Evolutionary conservation across 2,797 vertebrate genomes (phyloP).

Genomic region (Gouania willdenowi): DNA sequence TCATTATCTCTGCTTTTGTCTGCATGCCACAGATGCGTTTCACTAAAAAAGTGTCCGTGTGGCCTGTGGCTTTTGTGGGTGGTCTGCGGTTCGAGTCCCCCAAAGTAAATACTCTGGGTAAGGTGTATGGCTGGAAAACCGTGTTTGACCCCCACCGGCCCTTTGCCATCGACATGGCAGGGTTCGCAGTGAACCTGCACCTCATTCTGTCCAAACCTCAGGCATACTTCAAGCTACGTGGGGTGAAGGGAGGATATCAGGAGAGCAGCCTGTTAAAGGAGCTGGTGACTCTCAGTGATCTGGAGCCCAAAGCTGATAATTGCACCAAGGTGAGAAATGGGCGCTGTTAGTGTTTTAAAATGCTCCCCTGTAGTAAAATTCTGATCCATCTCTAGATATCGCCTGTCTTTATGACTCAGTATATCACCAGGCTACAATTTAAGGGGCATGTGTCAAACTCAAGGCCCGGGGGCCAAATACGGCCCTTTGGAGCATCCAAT

Average conservation of each 20-base stretch:
- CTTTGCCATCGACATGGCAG: conserved; percentile 91
- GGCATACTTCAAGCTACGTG: conserved; percentile 85
- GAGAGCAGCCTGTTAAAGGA: conserved; percentile 86
- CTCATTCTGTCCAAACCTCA: conserved; percentile 83
- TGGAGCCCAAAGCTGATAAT: conserved; percentile 89
- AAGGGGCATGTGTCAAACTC: too few species aligned
- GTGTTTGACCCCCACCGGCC: conserved; percentile 86
- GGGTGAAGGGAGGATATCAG: conserved; percentile 87
- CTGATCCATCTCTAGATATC: too few species aligned
- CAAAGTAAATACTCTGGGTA: conserved; percentile 80
- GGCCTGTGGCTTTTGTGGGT: conserved; percentile 88
- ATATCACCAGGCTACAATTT: too few species aligned
- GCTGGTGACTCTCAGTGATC: conserved; percentile 80
- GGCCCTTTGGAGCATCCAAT: too few species aligned
- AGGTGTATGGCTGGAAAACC: conserved; percentile 87
- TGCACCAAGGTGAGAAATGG: conserved; percentile 82
- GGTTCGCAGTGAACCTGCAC: conserved; percentile 84
- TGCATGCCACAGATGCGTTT: conserved; percentile 79
- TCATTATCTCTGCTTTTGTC: conserved; percentile 15
- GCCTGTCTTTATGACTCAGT: too few species aligned
- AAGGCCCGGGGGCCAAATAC: too few species aligned
- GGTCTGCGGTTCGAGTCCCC: conserved; percentile 86
- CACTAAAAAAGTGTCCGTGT: conserved; percentile 84
- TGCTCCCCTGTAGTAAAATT: too few species aligned
- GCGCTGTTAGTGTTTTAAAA: background rate